Conservation (phyloP, 2,113 vertebrate genomes). For the Urocolius indicus region DNA sequence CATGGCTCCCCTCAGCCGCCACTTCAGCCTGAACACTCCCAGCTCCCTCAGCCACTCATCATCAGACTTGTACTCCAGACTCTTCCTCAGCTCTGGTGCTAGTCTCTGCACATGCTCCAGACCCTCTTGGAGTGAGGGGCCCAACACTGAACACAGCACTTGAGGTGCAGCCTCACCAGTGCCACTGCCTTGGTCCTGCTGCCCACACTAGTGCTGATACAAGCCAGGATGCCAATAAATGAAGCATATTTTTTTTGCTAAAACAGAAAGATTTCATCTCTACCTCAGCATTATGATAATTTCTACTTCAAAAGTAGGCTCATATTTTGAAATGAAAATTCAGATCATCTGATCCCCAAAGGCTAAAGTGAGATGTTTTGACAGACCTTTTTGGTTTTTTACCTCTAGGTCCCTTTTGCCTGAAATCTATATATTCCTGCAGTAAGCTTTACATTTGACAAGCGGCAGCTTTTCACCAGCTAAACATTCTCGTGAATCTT, state of each 20-base stretch:
- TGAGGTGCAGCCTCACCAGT: no score
- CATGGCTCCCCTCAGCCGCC: no score
- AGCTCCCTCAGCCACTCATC: no score
- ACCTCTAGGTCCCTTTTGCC: background rate
- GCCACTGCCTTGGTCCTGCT: no score
- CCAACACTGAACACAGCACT: no score
- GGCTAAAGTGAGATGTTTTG: background rate
- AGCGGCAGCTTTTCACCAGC: background rate
- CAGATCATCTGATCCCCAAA: background rate
- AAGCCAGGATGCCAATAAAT: background rate
- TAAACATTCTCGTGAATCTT: background rate
- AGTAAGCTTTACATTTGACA: background rate
- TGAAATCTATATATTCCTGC: background rate
- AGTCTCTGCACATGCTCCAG: no score
- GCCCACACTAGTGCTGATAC: no score
- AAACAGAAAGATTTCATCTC: background rate
- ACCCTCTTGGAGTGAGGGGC: no score
- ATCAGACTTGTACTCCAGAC: no score
- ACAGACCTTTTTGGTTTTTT: background rate
- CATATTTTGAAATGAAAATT: constrained; percentile 41
- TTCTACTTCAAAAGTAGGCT: constrained; percentile 37
- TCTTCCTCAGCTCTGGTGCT: no score
- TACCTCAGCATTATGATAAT: background rate
- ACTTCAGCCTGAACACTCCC: no score
- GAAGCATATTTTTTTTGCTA: constrained; percentile 5